Evolutionary conservation across 2,797 vertebrate species (phyloP).

Genomic region (Crocodylus rhombifer): DNA sequence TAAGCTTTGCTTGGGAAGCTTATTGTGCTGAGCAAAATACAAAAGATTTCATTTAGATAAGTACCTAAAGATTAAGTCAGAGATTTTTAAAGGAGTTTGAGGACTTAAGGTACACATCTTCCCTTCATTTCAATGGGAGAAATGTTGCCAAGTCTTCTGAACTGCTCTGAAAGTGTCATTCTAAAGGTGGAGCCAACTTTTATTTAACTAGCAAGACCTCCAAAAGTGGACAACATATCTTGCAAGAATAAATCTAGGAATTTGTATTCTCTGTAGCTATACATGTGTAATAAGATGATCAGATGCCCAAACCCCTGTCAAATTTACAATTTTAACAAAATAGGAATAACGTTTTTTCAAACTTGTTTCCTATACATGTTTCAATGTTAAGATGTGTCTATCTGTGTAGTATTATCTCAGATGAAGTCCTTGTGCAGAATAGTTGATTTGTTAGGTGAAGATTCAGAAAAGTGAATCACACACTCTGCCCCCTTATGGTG

Average conservation of each 20-base stretch:
- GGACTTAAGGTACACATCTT: neutral
- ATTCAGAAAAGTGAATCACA: neutral
- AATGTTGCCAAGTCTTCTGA: neutral
- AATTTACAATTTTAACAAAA: neutral
- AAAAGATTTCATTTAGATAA: neutral
- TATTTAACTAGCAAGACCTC: neutral
- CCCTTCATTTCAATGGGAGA: neutral
- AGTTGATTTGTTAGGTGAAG: neutral
- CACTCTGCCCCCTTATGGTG: neutral
- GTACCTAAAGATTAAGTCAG: neutral
- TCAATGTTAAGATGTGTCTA: neutral
- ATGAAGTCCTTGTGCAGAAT: neutral
- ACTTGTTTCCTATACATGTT: neutral
- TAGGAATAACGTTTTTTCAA: neutral
- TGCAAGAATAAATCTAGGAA: neutral
- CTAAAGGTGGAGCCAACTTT: neutral
- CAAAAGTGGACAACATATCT: neutral
- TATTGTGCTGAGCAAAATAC: neutral
- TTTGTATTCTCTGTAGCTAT: neutral
- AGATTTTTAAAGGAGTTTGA: neutral
- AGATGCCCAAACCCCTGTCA: neutral
- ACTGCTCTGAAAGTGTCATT: neutral
- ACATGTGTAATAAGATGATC: neutral
- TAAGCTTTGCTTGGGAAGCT: neutral
- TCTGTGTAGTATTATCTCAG: neutral